Evolutionary conservation across 1,140 invertebrate species (phyloP).

Genomic region (Halesus radiatus): DNA sequence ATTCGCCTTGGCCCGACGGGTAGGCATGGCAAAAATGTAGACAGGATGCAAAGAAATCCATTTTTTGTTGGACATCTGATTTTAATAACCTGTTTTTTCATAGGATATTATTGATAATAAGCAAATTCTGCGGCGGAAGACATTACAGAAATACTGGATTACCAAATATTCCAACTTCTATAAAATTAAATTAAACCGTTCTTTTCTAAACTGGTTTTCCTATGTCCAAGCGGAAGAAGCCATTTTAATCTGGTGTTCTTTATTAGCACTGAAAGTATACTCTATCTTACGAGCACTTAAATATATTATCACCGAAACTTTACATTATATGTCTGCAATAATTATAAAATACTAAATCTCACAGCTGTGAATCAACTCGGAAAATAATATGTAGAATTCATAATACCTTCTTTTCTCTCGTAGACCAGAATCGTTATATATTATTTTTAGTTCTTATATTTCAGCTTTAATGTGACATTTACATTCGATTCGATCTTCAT

Average conservation of each 20-base stretch:
- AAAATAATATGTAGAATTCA: not conserved
- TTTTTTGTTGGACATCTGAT: constrained; percentile 20
- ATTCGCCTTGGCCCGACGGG: constrained; percentile 17
- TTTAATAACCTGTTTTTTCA: constrained; percentile 27
- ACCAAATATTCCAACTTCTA: constrained; percentile 9
- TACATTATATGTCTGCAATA: not conserved
- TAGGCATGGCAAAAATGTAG: constrained; percentile 13
- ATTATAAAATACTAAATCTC: not conserved
- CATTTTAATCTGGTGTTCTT: constrained; percentile 34
- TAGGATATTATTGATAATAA: constrained; percentile 1
- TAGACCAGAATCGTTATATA: constrained; percentile 19
- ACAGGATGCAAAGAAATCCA: constrained; percentile 11
- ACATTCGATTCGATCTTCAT: constrained; percentile 31
- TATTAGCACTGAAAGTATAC: constrained; percentile 29
- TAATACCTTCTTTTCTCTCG: not conserved
- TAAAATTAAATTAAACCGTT: constrained; percentile 20
- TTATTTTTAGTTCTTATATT: constrained; percentile 23
- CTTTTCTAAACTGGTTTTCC: constrained; percentile 18
- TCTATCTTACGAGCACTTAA: constrained; percentile 34
- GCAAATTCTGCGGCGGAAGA: constrained; percentile 29
- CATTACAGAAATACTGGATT: constrained; percentile 32
- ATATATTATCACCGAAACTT: constrained; percentile 19
- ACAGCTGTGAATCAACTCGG: constrained; percentile 21
- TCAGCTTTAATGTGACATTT: constrained; percentile 40
- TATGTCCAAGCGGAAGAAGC: not conserved